Evolutionary conservation across 1,140 invertebrate genomes (phyloP), one percentile per base, ranked within the genome.

Genomic region (Halictus rubicundus): DNA sequence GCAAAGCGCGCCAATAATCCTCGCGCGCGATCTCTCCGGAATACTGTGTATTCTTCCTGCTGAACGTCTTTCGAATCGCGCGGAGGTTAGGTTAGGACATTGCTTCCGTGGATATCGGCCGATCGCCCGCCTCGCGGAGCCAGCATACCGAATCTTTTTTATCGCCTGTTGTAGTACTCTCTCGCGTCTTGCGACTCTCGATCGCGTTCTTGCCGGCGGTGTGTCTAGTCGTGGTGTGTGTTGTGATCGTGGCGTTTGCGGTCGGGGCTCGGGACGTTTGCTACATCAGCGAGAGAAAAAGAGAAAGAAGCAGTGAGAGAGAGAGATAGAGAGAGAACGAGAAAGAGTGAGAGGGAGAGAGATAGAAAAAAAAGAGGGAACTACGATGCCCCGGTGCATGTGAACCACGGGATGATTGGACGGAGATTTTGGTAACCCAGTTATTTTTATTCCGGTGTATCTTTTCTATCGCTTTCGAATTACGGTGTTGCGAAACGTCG

Each of bases 81-180:
- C 59, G 63, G 80, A 84, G 80, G 86, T 87, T 87, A 88, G 88
- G 88, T 88, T 88, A 88, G 88, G 78, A 80, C 80, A 78, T 74
- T 87, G 85, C 84, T 85, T 88, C 78, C 85, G 79, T 78, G 69
- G 85, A 71, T 84, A 87, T 86, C 71, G 81, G 79, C 78, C 81
- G 84, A 85, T 85, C 75, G 71, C 16, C 68, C 60, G 73, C 60
- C 19, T 80, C 37, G 52, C 63, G 46, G 54, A 63, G 25, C n/a
- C 1, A 19, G 32, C 60, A 27, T 46, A 46, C 42, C 74, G 37
- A 72, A 77, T 77, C 70, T 79, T 57, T 46, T 68, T 64, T 52
- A 59, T 74, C 77, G 59, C 70, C 61, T 64, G 77, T 78, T 70
- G 46, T 57, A 8, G 12, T 32, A 21, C 27, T 21, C 37, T 46